phyloP scores from a whole-genome alignment of 2,113 vertebrate species.

The Boleophthalmus pectinirostris region DNA sequence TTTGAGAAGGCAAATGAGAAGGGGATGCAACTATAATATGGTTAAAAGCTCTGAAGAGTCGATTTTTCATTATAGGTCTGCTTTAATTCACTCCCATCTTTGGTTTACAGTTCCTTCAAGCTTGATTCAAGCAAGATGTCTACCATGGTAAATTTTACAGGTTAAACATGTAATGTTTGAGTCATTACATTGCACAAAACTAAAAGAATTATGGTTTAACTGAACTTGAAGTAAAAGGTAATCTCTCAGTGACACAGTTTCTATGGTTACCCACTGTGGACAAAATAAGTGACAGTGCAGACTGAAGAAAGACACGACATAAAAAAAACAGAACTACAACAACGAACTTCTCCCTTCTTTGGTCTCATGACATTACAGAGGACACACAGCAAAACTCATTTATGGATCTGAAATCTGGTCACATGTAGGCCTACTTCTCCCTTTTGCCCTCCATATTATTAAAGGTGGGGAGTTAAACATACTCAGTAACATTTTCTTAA shows the following conservation, averaged over 20 bases:
- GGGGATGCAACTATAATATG: no score
- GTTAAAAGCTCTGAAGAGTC: no score
- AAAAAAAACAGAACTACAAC: constrained; percentile 6
- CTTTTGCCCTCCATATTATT: neutral
- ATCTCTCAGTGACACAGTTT: neutral
- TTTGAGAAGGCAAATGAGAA: no score
- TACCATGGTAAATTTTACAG: no score
- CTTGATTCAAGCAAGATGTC: no score
- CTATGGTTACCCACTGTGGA: neutral
- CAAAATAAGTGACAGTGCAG: neutral
- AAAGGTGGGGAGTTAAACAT: no score
- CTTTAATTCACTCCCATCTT: no score
- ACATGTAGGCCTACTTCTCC: neutral
- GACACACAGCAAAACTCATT: neutral
- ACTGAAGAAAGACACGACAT: neutral
- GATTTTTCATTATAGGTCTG: no score
- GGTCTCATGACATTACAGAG: neutral
- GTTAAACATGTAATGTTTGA: neutral
- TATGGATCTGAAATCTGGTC: constrained; percentile 5
- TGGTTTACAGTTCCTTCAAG: no score
- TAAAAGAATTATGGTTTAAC: neutral
- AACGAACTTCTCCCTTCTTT: constrained; percentile 2
- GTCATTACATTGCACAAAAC: neutral
- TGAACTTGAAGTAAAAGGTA: neutral
- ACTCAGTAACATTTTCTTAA: no score